Percentiles rank a stretch among this genome's conserved stretches.
phyloP scores from a whole-genome alignment of 1,140 invertebrate species.

The Drosophila ogumai region DNA sequence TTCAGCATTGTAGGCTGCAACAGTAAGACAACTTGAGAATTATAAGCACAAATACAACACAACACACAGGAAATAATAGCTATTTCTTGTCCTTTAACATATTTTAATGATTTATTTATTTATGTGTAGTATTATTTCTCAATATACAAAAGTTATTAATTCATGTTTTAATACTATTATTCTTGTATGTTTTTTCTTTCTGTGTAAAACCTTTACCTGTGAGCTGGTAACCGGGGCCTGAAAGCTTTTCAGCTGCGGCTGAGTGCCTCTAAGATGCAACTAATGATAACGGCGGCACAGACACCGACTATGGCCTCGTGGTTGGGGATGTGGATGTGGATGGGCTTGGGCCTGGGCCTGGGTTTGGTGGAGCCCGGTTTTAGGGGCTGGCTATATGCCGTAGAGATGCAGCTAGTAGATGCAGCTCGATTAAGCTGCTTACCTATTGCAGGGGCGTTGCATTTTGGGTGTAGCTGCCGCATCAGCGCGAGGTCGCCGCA shows the following conservation, averaged over 20 bases:
- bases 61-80: no score
- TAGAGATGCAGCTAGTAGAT: slow-evolving; percentile 41
- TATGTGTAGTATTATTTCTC: no score
- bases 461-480: slow-evolving; percentile 81
- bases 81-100: no score
- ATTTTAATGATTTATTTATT: not conserved
- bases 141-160: not conserved
- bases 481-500: slow-evolving; percentile 73
- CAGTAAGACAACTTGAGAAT: not conserved
- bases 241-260: slow-evolving; percentile 78
- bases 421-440: slow-evolving; percentile 77
- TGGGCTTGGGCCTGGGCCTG: slow-evolving; percentile 9
- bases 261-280: slow-evolving; percentile 83
- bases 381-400: slow-evolving; percentile 40
- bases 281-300: slow-evolving; percentile 75
- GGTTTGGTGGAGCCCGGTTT: slow-evolving; percentile 28
- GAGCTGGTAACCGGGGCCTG: slow-evolving; percentile 25
- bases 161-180: not conserved
- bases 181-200: not conserved
- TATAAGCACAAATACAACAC: no score
- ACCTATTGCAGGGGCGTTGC: slow-evolving; percentile 72
- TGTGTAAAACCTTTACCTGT: slow-evolving; percentile 17
- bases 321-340: slow-evolving; percentile 19
- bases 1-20: no score
- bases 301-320: slow-evolving; percentile 25